These are phyloP conservation scores for Arctocebus calabarensis DNA, from an alignment of 2,797 vertebrate species.

Conservation along the genomic window DNA sequence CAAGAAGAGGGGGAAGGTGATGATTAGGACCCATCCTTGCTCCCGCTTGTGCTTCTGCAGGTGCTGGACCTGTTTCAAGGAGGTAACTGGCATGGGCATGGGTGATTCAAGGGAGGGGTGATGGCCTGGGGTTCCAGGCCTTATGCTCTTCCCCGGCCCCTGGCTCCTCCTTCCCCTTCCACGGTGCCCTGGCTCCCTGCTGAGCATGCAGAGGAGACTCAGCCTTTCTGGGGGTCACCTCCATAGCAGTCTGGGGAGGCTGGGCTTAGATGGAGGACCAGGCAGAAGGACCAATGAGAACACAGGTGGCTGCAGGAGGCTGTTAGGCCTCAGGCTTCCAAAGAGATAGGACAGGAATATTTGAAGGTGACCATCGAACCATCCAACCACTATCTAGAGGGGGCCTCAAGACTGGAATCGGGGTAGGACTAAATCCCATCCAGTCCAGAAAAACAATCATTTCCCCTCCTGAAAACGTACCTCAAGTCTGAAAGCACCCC, in stretches of 20 bases:
- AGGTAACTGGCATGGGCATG: conserved; percentile 86
- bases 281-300: not conserved
- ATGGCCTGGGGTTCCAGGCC: not conserved
- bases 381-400: not conserved
- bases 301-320: not conserved
- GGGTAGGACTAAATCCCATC: not conserved
- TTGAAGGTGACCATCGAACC: not conserved
- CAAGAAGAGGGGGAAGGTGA: conserved; percentile 95
- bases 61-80: conserved; percentile 93
- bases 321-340: not conserved
- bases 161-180: not conserved
- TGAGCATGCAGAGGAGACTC: not conserved
- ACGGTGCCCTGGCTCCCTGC: not conserved
- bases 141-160: accelerated
- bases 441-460: not conserved
- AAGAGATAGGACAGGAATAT: not conserved
- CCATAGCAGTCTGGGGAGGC: not conserved
- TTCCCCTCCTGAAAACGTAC: not conserved
- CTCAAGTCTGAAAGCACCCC: not conserved
- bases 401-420: not conserved
- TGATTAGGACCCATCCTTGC: conserved; percentile 96
- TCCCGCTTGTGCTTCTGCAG: conserved; percentile 95
- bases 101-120: not conserved
- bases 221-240: not conserved
- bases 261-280: not conserved